Conservation (phyloP, 2,888 invertebrate species). For the Orthosia gothica region DNA sequence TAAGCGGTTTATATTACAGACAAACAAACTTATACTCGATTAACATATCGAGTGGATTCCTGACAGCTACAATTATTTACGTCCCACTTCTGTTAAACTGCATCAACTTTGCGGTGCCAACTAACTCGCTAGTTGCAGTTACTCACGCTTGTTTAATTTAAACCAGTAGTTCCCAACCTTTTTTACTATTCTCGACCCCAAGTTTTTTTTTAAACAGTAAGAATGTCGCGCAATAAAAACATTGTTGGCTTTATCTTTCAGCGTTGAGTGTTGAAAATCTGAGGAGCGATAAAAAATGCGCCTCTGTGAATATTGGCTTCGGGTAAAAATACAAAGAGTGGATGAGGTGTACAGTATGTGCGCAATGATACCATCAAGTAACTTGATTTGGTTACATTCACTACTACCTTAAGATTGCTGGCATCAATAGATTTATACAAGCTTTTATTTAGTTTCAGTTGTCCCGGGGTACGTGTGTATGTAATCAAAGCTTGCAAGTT, state of each 20-base stretch:
- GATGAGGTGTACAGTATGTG: background rate
- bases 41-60: constrained; percentile 2
- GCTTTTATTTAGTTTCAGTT: too few species aligned
- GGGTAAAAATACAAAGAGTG: background rate
- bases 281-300: background rate
- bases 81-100: constrained; percentile 14
- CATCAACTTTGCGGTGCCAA: constrained; percentile 16
- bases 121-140: constrained; percentile 37
- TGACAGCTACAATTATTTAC: constrained; percentile 9
- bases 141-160: constrained; percentile 26
- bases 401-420: background rate
- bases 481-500: too few species aligned
- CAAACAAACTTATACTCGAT: too few species aligned
- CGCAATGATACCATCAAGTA: background rate
- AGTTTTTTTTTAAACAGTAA: background rate
- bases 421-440: background rate
- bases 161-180: background rate
- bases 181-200: background rate
- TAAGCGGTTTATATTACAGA: background rate
- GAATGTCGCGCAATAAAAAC: background rate
- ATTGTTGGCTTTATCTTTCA: background rate
- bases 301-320: background rate
- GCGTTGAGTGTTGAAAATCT: background rate
- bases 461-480: too few species aligned
- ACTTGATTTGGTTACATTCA: background rate